These are phyloP conservation scores for Cebidichthys violaceus DNA, from an alignment of 2,113 vertebrate genomes.

Conservation along the genomic window DNA sequence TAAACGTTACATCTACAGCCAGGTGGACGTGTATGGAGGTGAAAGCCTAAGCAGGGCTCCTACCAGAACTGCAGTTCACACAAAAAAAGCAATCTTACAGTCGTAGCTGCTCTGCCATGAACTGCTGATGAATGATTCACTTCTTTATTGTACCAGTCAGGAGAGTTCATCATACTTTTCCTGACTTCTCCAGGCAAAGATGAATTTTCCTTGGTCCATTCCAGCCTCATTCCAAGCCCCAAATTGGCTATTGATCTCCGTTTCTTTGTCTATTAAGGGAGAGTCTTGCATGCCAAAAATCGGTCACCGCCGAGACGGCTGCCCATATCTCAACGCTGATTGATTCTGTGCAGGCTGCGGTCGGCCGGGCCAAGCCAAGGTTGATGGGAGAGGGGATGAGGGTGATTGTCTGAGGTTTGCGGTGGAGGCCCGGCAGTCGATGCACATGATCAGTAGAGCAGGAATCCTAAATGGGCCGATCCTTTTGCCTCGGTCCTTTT, in stretches of 20 bases:
- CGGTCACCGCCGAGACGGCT: conserved; percentile 59
- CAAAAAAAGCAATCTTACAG: conserved; percentile 5
- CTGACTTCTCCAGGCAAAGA: conserved; percentile 42
- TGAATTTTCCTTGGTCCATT: conserved; percentile 75
- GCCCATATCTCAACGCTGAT: conserved; percentile 78
- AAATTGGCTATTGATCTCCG: conserved; percentile 86
- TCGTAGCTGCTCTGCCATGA: conserved; percentile 13
- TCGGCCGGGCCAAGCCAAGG: conserved; percentile 42
- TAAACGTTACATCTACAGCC: not conserved
- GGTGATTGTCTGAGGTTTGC: conserved; percentile 69
- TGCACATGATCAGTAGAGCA: conserved; percentile 69
- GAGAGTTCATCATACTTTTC: conserved; percentile 64
- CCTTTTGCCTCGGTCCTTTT: conserved; percentile 29
- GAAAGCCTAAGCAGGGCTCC: not conserved
- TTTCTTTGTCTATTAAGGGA: conserved; percentile 78
- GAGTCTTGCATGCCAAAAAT: conserved; percentile 75
- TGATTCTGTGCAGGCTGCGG: conserved; percentile 73
- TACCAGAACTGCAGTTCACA: conserved; percentile 1
- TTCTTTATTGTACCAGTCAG: conserved; percentile 24
- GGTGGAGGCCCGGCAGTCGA: conserved; percentile 49
- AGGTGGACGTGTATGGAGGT: no score
- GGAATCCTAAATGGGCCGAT: conserved; percentile 48
- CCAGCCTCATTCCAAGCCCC: conserved; percentile 70
- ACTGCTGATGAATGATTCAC: conserved; percentile 40
- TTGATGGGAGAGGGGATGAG: conserved; percentile 64